A percentile compares a stretch with the other conserved stretches of the same genome.
phyloP scores from a whole-genome alignment of 1,140 invertebrate species.

The Bombyx mandarina region DNA sequence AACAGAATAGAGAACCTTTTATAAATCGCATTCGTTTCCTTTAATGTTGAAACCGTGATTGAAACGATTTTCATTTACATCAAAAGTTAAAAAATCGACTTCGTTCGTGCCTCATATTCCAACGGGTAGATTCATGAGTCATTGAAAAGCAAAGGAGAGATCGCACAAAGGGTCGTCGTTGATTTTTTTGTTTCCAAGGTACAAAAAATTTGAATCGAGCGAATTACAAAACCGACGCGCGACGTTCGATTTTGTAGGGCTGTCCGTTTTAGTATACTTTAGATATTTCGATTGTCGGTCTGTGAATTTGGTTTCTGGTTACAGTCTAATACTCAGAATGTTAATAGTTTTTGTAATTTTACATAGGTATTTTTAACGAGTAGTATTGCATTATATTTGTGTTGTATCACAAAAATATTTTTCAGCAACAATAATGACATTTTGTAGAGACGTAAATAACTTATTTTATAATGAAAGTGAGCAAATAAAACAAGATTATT shows the following conservation, averaged over 20 bases:
- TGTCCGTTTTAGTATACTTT: conserved; percentile 7
- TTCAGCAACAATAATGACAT: no score
- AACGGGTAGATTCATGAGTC: conserved; percentile 53
- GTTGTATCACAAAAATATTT: no score
- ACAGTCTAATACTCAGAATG: no score
- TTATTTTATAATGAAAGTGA: no score
- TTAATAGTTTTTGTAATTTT: no score
- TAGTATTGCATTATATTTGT: no score
- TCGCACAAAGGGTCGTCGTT: conserved; percentile 51
- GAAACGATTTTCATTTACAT: conserved; percentile 48
- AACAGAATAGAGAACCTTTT: no score
- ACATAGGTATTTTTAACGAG: no score
- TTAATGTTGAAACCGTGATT: conserved; percentile 8
- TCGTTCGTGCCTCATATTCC: conserved; percentile 41
- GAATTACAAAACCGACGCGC: conserved; percentile 50
- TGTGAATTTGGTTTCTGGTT: not conserved
- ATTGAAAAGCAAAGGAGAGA: conserved; percentile 59
- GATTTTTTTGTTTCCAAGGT: conserved; percentile 49
- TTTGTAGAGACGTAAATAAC: no score
- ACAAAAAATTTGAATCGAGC: conserved; percentile 55
- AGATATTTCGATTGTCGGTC: not conserved
- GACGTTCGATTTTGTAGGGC: conserved; percentile 25
- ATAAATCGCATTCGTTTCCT: no score
- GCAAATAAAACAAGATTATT: no score
- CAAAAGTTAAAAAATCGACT: conserved; percentile 56